Evolutionary conservation across 2,113 vertebrate genomes (phyloP).

Genomic region (Gila orcuttii): DNA sequence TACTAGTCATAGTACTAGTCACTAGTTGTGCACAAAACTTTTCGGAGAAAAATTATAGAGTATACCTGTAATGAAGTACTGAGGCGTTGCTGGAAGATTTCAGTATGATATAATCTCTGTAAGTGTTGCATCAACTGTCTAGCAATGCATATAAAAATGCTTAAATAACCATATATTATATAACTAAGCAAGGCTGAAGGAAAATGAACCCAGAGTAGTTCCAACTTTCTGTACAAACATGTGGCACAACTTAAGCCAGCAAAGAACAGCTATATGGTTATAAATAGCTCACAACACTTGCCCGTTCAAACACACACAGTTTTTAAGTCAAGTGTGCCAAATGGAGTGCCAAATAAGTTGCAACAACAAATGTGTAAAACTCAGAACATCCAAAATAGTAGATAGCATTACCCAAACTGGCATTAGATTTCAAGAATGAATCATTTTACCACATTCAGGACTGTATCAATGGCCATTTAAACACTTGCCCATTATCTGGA

Average conservation of each 20-base stretch:
- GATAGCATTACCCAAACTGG: background rate
- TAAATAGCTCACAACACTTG: slow-evolving; percentile 29
- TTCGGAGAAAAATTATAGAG: background rate
- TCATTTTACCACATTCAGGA: background rate
- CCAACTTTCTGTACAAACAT: background rate
- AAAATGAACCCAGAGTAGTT: background rate
- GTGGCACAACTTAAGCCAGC: background rate
- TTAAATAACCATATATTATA: background rate
- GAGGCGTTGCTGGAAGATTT: background rate
- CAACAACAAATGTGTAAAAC: background rate
- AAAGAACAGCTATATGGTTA: slow-evolving; percentile 20
- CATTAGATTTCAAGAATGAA: slow-evolving; percentile 2
- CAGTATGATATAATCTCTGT: background rate
- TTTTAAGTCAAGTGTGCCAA: slow-evolving; percentile 6
- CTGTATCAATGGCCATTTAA: slow-evolving; percentile 11
- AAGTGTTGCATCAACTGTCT: background rate
- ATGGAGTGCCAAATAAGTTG: background rate
- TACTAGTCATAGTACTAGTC: background rate
- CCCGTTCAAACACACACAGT: background rate
- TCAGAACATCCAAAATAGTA: background rate
- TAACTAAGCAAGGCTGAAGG: background rate
- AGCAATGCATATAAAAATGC: background rate
- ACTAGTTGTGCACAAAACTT: background rate
- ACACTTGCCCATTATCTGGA: background rate
- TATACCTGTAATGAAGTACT: background rate